Evolutionary conservation across 2,113 vertebrate species (phyloP).

Genomic region (Thalassarche chlororhynchos): DNA sequence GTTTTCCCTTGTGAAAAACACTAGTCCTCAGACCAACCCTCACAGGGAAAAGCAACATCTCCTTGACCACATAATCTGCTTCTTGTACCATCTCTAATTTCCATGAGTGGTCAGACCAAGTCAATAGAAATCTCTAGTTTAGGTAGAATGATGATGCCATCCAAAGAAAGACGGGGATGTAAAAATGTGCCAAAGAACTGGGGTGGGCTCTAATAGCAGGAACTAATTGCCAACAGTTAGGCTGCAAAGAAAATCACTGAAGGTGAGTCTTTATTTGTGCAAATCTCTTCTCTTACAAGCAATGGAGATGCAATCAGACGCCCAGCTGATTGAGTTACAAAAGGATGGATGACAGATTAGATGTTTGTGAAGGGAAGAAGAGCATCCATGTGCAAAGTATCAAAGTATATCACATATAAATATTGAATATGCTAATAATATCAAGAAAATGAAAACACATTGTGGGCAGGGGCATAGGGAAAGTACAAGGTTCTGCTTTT

Average conservation of each 20-base stretch:
- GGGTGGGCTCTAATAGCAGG: not conserved
- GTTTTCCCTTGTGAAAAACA: not conserved
- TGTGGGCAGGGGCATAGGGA: not conserved
- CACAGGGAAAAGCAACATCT: not conserved
- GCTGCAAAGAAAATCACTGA: not conserved
- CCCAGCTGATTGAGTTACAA: not conserved
- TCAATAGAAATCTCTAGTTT: not conserved
- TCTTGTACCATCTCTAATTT: not conserved
- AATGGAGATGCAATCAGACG: not conserved
- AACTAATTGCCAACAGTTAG: not conserved
- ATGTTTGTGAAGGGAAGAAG: not conserved
- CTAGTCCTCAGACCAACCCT: not conserved
- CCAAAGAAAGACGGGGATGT: not conserved
- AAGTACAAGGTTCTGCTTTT: not conserved
- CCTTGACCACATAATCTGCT: not conserved
- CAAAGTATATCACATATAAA: not conserved
- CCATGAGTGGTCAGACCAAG: not conserved
- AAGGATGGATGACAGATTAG: not conserved
- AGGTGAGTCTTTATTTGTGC: not conserved
- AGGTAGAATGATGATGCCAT: not conserved
- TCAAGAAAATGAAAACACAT: slow-evolving; percentile 58
- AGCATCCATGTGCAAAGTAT: not conserved
- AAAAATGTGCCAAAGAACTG: not conserved
- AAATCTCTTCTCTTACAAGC: not conserved
- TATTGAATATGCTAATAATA: not conserved